These are phyloP conservation scores for Vanessa cardui DNA, from an alignment of 2,888 invertebrate species.

Conservation along the genomic window DNA sequence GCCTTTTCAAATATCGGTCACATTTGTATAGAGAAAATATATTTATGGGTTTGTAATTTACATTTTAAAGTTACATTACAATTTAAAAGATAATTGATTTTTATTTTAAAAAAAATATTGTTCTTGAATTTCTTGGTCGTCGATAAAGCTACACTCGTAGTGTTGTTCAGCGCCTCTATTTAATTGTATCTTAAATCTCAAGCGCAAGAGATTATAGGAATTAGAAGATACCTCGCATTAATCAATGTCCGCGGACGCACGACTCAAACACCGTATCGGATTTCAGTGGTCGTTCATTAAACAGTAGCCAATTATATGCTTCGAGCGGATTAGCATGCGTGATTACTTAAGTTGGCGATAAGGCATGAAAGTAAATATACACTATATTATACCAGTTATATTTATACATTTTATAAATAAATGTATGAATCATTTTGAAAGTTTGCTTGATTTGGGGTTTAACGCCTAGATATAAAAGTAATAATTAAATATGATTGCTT, in stretches of 20 bases:
- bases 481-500: too few relatives aligned
- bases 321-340: constrained; percentile 33
- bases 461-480: too few relatives aligned
- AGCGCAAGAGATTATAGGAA: constrained; percentile 32
- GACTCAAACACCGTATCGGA: constrained; percentile 38
- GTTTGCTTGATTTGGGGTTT: neutral
- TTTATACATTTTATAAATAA: neutral
- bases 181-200: constrained; percentile 33
- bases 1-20: too few relatives aligned
- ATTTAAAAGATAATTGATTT: neutral
- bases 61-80: too few relatives aligned
- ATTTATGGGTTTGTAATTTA: too few relatives aligned
- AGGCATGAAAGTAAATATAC: constrained; percentile 11
- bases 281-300: constrained; percentile 37
- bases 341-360: constrained; percentile 22
- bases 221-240: constrained; percentile 36
- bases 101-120: neutral
- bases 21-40: too few relatives aligned
- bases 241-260: constrained; percentile 39
- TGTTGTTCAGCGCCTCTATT: constrained; percentile 23
- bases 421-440: neutral
- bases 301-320: constrained; percentile 42
- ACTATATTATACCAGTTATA: neutral
- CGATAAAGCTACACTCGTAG: constrained; percentile 4
- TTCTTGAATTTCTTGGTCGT: neutral